phyloP scores from a whole-genome alignment of 1,140 invertebrate species.

The Platorchestia sp. region DNA sequence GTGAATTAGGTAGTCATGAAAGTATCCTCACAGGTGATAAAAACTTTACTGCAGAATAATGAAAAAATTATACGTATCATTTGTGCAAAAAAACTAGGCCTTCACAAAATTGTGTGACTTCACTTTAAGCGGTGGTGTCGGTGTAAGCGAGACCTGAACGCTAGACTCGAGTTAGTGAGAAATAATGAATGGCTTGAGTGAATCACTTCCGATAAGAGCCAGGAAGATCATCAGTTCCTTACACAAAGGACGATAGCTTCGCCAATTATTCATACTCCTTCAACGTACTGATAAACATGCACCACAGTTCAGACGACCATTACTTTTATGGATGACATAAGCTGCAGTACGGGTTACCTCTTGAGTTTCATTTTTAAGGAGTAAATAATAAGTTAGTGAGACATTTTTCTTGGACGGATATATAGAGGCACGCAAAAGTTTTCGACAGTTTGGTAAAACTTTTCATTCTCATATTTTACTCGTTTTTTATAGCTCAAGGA shows the following conservation, averaged over 20 bases:
- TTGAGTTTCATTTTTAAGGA: neutral
- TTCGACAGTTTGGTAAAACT: too few species aligned
- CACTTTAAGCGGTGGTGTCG: neutral
- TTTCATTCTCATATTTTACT: too few species aligned
- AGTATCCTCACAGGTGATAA: neutral
- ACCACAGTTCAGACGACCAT: neutral
- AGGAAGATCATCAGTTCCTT: neutral
- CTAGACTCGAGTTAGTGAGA: neutral
- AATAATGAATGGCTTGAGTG: neutral
- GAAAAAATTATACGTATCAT: neutral
- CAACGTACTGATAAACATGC: conserved; percentile 27
- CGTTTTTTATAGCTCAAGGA: too few species aligned
- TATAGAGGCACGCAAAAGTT: too few species aligned
- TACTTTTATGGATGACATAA: neutral
- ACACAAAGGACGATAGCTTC: conserved; percentile 16
- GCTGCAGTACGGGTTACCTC: neutral
- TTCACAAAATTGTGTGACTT: neutral
- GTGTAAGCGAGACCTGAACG: neutral
- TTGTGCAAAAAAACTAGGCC: neutral
- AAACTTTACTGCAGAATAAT: neutral
- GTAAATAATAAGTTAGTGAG: neutral
- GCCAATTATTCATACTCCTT: neutral
- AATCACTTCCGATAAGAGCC: neutral
- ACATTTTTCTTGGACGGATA: neutral
- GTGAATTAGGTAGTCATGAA: neutral